Evolutionary conservation across 64 coral and sea anemone species (phyloP), one percentile per base, ranked within the genome.

Genomic region (Anthopleura sola): DNA sequence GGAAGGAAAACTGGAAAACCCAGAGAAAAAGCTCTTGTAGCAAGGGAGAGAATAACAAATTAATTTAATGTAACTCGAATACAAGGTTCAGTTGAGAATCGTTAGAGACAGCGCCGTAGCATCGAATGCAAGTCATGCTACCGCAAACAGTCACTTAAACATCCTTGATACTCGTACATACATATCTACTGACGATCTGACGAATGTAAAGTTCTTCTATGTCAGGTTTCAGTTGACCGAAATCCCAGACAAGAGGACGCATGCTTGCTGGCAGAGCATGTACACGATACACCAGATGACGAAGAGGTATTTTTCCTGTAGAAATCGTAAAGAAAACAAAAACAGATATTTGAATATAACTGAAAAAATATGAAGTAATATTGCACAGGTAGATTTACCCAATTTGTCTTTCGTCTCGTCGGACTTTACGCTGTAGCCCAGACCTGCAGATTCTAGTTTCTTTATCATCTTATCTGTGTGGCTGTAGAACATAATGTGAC

Each of bases 381-480:
- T 44, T 1, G 58, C 3, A 62, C 58, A 26, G 3, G 1, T 10
- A 20, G 28, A 71, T 11, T 86, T 90, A 98, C 95, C 95, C 36
- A 98, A 83, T 34, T 87, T 86, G 76, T 98, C 95, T 12, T 98
- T 60, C 23, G 95, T 94, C 57, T 98, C 90, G 36, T 93, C 88
- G 19, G 91, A 57, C 68, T 83, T 91, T 15, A 98, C 95, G 47
- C 88, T 91, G 79, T 98, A 98, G 17, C 95, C 95, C 57, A 98
- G 88, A 36, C 95, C 95, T 39, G 95, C 95, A 23, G 88, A 98
- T 69, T 98, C 95, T 18, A 98, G 55, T 64, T 88, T 98, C 60
- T 93, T 58, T 21, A 98, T 98, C 95, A 98, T 98, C 17, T 98
- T 75, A 36, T 98, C 86, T 1, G 95, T 98, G 66, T 98, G 95